A percentile compares a stretch with the other conserved stretches of the same genome.
phyloP scores from a whole-genome alignment of 2,113 vertebrate genomes.

The Urocolius indicus region DNA sequence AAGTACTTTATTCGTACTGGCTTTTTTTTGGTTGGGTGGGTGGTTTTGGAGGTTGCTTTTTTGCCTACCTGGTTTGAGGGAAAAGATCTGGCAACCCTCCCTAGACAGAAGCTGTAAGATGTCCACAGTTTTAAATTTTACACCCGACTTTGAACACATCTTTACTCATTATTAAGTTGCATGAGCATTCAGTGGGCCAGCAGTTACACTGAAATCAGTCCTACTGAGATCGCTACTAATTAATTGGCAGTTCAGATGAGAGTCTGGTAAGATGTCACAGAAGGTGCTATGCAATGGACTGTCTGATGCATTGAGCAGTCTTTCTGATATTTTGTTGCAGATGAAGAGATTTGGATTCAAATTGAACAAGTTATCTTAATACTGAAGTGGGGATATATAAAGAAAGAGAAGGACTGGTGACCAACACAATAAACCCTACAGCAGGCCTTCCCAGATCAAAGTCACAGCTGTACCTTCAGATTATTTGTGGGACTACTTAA shows the following conservation, averaged over 20 bases:
- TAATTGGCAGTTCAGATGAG: background rate
- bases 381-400: background rate
- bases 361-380: background rate
- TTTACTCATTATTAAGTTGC: background rate
- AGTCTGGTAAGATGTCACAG: background rate
- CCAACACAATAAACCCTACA: background rate
- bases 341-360: background rate
- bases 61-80: background rate
- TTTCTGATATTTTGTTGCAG: background rate
- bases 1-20: background rate
- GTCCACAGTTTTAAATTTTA: background rate
- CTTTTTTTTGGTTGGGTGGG: background rate
- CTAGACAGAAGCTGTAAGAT: background rate
- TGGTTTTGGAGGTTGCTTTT: accelerated
- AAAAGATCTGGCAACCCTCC: background rate
- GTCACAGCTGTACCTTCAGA: background rate
- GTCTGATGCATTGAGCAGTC: background rate
- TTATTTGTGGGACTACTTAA: background rate
- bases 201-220: background rate
- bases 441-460: background rate
- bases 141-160: background rate
- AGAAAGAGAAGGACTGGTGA: background rate
- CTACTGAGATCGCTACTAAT: background rate
- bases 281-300: background rate
- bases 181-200: background rate